Evolutionary conservation across 2,888 invertebrate genomes (phyloP), one percentile per base, ranked within the genome.

Genomic region (Nomada fabriciana): DNA sequence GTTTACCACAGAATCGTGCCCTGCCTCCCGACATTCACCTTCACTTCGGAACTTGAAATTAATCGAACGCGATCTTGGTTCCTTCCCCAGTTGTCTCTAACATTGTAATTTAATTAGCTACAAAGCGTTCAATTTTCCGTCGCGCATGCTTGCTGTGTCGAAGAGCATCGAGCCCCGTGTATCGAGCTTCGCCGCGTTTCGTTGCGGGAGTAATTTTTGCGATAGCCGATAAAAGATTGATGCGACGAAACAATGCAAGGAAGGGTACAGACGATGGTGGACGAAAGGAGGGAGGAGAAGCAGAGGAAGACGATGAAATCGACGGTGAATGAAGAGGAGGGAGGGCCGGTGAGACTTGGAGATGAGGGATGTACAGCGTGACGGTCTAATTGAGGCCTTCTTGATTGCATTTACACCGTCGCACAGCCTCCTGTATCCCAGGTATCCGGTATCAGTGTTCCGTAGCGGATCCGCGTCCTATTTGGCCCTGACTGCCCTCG

Each of bases 331-430:
- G 83, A 55, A 25, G 75, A 65, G 77, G 59, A 82, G 67, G 86
- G 78, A 84, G 80, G 82, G 85, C 83, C 78, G 80, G 63, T 67
- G 79, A 76, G 80, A 82, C 84, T 89, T 81, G 76, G 88, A 89
- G 91, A 92, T 92, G 92, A 92, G 89, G 91, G 91, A 92, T 92
- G 91, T 90, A 90, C 92, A 90, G 89, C 92, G 92, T 92, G 92
- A 92, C 92, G 92, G 92, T 92, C 91, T 92, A 92, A 92, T 92
- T 92, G 92, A 92, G 92, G 92, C 90, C 91, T 92, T 91, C 92
- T 92, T 92, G 92, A 92, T 92, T 92, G 91, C 92, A 92, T 92
- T 92, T 92, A 92, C 92, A 92, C 92, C 92, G 91, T 87, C 85
- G 88, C 86, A 82, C 89, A 81, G 90, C 90, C 90, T 90, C 90